Evolutionary conservation across 2,113 vertebrate genomes (phyloP).

Genomic region (Coregonus clupeaformis): DNA sequence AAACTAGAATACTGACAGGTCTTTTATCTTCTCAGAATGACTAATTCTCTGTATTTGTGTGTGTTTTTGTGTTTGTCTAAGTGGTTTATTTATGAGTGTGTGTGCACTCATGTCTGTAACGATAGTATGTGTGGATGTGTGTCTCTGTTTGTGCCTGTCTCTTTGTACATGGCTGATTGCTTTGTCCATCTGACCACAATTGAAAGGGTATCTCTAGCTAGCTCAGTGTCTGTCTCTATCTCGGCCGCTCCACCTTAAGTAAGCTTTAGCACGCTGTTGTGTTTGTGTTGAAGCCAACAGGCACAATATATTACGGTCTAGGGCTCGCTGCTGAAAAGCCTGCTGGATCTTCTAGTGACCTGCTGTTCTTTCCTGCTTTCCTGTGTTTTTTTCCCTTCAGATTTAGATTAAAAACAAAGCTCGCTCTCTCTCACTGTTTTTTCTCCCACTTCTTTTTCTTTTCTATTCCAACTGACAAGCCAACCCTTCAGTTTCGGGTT

Average conservation of each 20-base stretch:
- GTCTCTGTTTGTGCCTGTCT: conserved; percentile 55
- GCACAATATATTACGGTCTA: conserved; percentile 85
- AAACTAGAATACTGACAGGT: background rate
- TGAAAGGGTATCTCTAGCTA: conserved; percentile 55
- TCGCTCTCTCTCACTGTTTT: conserved; percentile 50
- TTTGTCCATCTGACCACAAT: conserved; percentile 66
- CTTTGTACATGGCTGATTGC: conserved; percentile 69
- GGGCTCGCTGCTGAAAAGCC: conserved; percentile 83
- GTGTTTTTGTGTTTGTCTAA: background rate
- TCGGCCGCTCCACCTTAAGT: conserved; percentile 77
- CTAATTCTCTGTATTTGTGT: conserved; percentile 22
- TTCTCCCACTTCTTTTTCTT: conserved; percentile 34
- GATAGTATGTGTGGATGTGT: conserved; percentile 34
- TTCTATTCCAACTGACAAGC: conserved; percentile 58
- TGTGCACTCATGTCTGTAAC: background rate
- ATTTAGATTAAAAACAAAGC: conserved; percentile 80
- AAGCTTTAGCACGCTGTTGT: conserved; percentile 78
- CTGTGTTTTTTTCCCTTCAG: conserved; percentile 59
- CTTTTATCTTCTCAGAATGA: background rate
- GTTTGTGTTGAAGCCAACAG: conserved; percentile 87
- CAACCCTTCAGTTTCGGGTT: conserved; percentile 38
- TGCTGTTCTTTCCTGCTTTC: conserved; percentile 81
- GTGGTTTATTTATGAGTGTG: background rate
- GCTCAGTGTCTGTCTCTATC: conserved; percentile 46
- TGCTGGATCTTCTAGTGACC: conserved; percentile 83